Base-by-base conservation (phyloP, 2,888 invertebrate species). In the Platycheirus albimanus region DNA sequence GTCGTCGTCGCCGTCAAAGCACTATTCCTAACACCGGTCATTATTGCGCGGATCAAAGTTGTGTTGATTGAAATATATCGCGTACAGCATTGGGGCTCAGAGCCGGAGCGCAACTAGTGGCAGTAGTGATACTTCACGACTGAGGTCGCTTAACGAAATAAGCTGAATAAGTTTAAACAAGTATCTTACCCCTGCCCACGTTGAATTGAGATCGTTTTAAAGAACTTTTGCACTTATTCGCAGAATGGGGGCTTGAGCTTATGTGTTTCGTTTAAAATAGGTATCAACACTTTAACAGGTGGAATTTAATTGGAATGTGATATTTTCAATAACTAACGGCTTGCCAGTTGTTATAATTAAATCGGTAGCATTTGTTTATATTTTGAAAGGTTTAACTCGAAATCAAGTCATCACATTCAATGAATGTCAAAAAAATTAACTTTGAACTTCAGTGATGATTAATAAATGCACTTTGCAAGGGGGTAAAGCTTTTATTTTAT, bases 11-110 rank as follows among this genome's bases (percentile, higher is more conserved):
- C 58, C 13, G 54, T 43, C 10, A 70, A 51, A 49, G 30, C 19
- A 63, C 72, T 83, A 17, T 58, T 67, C 8, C 51, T 56, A 7
- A 72, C 28, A 8, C 67, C 78, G 24, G 78, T 64, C 83, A 83
- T 78, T 8, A 58, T 51, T 19, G 7, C 10, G n/a, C n/a, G n/a
- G n/a, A n/a, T 24, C 24, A 24, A 24, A 4, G 24, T 24, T 24
- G 24, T 24, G 24, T 6, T 24, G 24, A 6, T 24, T 24, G 6
- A 24, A 24, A 24, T 4, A 24, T 3, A 56, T 24, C 51, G 38
- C 51, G 45, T 43, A 13, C 28, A 38, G n/a, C 19, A 52, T 19
- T 49, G 45, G 24, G 56, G 43, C 20, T 28, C 24, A 41, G 33
- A n/a, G n/a, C n/a, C n/a, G n/a, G n/a, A 58, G 49, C 75, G 1